Evolutionary conservation across 2,888 invertebrate species (phyloP).

Genomic region (Melanostoma mellinum): DNA sequence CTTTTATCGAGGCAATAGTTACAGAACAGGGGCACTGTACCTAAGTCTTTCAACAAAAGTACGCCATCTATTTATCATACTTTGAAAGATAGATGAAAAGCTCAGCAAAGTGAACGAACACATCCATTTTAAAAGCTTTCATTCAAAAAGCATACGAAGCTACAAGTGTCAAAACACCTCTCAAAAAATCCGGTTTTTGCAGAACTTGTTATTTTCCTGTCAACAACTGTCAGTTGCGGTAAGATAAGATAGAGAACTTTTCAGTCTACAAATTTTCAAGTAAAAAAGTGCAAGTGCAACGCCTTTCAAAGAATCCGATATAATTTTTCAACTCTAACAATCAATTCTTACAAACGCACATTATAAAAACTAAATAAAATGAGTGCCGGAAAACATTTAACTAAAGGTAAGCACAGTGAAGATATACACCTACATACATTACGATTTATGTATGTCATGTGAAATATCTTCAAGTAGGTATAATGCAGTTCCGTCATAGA

Average conservation of each 20-base stretch:
- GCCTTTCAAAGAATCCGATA: constrained; percentile 6
- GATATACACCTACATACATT: neutral
- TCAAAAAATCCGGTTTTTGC: neutral
- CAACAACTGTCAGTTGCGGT: constrained; percentile 17
- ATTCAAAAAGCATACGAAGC: neutral
- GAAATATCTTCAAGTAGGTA: no score
- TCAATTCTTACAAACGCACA: neutral
- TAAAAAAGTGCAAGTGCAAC: neutral
- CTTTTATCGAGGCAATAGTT: no score
- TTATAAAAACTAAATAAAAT: constrained; percentile 42
- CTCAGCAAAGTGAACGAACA: constrained; percentile 8
- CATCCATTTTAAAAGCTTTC: constrained; percentile 19
- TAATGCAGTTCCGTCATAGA: no score
- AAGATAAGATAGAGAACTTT: neutral
- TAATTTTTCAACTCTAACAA: neutral
- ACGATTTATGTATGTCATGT: no score
- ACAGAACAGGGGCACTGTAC: no score
- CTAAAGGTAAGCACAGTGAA: constrained; percentile 60
- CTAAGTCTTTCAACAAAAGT: no score
- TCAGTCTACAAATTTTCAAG: no score
- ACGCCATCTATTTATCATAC: no score
- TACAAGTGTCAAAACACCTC: constrained; percentile 28
- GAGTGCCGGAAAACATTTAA: constrained; percentile 70
- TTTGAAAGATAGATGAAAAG: no score
- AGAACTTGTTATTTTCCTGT: constrained; percentile 18